Evolutionary conservation across 1,140 invertebrate species (phyloP).

Genomic region (Archivesica marissinica): DNA sequence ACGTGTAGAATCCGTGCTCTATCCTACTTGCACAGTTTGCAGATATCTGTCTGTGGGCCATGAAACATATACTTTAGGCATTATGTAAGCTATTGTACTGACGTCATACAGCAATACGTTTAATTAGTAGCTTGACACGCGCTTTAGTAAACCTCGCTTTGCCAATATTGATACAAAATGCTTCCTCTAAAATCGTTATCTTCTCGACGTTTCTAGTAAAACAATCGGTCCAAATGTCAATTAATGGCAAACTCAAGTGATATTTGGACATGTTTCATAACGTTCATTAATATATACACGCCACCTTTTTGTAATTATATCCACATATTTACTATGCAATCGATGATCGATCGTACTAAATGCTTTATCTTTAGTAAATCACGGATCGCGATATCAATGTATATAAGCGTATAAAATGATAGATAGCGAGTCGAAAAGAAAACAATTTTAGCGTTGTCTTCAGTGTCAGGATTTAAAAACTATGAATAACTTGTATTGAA

Average conservation of each 20-base stretch:
- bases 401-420: neutral
- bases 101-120: too few relatives aligned
- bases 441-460: neutral
- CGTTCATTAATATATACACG: neutral
- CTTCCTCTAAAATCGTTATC: too few relatives aligned
- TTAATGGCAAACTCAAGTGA: neutral
- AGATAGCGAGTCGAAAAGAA: too few relatives aligned
- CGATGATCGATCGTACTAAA: constrained; percentile 8
- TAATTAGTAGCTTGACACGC: too few relatives aligned
- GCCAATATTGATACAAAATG: too few relatives aligned
- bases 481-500: neutral
- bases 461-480: neutral
- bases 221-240: neutral
- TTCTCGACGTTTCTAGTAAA: neutral
- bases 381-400: neutral
- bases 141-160: too few relatives aligned
- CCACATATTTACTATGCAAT: neutral
- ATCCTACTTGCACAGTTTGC: too few relatives aligned
- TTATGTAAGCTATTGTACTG: too few relatives aligned
- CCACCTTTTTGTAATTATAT: neutral
- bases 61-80: too few relatives aligned
- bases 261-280: neutral
- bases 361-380: constrained; percentile 7
- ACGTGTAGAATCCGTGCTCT: too few relatives aligned
- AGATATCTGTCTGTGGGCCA: too few relatives aligned